Evolutionary conservation across 35 echinoderm and acorn worm genomes (phyloP), one percentile per base, ranked within the genome.

Genomic region (Lytechinus variegatus): DNA sequence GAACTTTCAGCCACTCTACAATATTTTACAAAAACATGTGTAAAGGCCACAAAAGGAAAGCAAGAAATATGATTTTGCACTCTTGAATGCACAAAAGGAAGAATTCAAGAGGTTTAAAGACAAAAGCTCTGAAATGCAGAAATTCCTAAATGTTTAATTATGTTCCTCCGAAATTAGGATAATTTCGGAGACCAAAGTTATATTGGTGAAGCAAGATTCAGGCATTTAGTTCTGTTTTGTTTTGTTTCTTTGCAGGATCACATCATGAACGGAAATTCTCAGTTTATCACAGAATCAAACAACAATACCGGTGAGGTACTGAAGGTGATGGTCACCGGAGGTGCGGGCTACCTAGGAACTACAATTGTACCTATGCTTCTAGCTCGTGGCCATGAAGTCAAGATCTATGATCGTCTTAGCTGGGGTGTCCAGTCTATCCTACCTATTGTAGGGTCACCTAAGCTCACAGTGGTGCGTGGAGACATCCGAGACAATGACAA

Each of bases 311-410:
- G 92, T 55, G 92, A 93, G 21, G 2, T 95, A 4, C 28, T 27
- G 6, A 86, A 96, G 53, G 95, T 97, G 16, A 54, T 97, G 10
- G 95, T 97, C 53, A 97, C 97, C 52, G 97, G 97, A 29, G 97
- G 97, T 10, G 97, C 97, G 1, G 97, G 97, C 28, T 97, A 97
- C 86, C 61, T 97, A 2, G 97, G 97, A 19, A 96, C 97, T 10
- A 96, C 94, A 7, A 61, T 97, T 52, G 95, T 97, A 51, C 97
- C 97, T 16, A 95, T 97, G 89, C 94, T 97, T 12, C 89, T 97
- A 27, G 52, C 61, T 10, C 93, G 96, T 5, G 95, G 95, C 13
- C 96, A 95, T 54, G 8, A 55, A 12, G 97, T 97, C 21, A 97
- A 94, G 10, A 94, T 97, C 28, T 97, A 93, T 89, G 97, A 97